These are phyloP conservation scores for Psephotus haematonotus DNA, from an alignment of 2,113 vertebrate genomes.

Conservation along the genomic window DNA sequence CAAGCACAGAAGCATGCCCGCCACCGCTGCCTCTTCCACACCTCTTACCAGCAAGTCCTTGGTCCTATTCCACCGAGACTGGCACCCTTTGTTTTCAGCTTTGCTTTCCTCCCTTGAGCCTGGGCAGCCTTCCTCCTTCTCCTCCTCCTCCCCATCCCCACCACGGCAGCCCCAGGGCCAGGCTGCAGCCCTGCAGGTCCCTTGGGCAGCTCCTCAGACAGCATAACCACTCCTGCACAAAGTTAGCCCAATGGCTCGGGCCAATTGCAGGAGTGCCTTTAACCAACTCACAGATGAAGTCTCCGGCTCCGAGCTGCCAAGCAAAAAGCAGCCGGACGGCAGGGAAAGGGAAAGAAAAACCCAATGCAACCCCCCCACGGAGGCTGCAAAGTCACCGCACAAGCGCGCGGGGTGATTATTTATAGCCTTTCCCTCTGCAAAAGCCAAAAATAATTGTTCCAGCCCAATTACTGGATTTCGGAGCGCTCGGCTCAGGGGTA, in stretches of 20 bases:
- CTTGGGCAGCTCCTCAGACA: not conserved
- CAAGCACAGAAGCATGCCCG: not conserved
- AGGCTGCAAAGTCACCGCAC: conserved; percentile 59
- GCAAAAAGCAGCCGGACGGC: not conserved
- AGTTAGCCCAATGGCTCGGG: not conserved
- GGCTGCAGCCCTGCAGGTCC: not conserved
- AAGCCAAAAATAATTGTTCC: conserved; percentile 63
- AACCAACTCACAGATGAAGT: conserved; percentile 57
- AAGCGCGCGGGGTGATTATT: conserved; percentile 47
- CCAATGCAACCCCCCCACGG: not conserved
- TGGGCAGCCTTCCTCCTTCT: not conserved
- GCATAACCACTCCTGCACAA: not conserved
- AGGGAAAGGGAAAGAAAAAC: not conserved
- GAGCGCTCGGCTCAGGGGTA: not conserved
- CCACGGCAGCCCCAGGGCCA: accelerated
- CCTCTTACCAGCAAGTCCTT: not conserved
- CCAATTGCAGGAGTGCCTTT: conserved; percentile 44
- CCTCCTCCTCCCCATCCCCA: not conserved
- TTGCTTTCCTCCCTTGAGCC: not conserved
- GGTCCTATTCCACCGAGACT: accelerated
- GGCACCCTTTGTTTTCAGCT: not conserved
- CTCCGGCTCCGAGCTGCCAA: not conserved
- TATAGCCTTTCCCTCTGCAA: conserved; percentile 59
- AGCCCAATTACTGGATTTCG: conserved; percentile 54
- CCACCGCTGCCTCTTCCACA: not conserved